Evolutionary conservation across 1,140 invertebrate genomes (phyloP).

Genomic region (Octopus bimaculoides): DNA sequence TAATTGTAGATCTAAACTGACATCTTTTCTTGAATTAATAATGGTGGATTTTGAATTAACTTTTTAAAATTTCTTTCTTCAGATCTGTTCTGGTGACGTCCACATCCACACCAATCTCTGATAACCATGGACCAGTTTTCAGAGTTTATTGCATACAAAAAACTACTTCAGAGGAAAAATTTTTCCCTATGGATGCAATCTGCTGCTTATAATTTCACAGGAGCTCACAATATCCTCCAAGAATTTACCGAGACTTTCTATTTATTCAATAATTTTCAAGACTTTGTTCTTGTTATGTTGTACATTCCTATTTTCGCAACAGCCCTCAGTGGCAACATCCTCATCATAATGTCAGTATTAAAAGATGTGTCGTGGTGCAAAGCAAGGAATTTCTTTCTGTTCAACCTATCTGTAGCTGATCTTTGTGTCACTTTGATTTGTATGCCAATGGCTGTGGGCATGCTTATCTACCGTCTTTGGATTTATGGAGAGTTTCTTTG

Average conservation of each 20-base stretch:
- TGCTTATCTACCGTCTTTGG: slow-evolving; percentile 70
- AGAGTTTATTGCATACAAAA: slow-evolving; percentile 26
- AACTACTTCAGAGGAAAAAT: slow-evolving; percentile 24
- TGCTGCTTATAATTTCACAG: slow-evolving; percentile 32
- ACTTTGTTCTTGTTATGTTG: slow-evolving; percentile 30
- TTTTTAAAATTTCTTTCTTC: no score
- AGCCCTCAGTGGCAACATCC: slow-evolving; percentile 34
- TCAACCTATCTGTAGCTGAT: slow-evolving; percentile 39
- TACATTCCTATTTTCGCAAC: slow-evolving; percentile 36
- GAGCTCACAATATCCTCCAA: slow-evolving; percentile 29
- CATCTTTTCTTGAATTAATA: no score
- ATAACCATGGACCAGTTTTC: slow-evolving; percentile 28
- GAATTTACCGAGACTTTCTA: slow-evolving; percentile 28
- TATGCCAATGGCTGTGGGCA: slow-evolving; percentile 65
- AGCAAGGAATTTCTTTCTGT: slow-evolving; percentile 36
- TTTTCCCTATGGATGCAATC: slow-evolving; percentile 18
- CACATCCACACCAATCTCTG: no score
- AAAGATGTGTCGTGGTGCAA: slow-evolving; percentile 25
- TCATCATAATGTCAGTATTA: slow-evolving; percentile 31
- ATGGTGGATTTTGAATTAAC: no score
- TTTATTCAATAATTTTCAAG: slow-evolving; percentile 23
- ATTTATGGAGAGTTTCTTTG: slow-evolving; percentile 71
- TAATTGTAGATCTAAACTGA: no score
- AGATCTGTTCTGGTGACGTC: no score
- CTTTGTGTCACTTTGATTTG: slow-evolving; percentile 37